phyloP scores from a whole-genome alignment of 2,888 invertebrate genomes.

The Trachelus tabidus region DNA sequence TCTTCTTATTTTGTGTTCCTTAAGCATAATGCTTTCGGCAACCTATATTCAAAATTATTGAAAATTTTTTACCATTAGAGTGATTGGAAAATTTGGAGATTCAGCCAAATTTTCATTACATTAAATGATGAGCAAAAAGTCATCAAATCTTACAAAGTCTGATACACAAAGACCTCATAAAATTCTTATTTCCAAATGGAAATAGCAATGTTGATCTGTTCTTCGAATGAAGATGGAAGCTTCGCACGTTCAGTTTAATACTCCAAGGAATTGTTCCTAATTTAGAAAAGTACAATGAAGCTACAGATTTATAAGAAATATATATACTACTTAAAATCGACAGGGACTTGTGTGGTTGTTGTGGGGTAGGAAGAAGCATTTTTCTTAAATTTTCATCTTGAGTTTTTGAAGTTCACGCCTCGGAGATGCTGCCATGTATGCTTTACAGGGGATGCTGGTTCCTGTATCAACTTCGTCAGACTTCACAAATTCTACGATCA shows the following conservation, averaged over 20 bases:
- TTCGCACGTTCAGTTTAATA: neutral
- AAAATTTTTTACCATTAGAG: neutral
- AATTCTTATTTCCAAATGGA: neutral
- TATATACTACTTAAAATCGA: slow-evolving; percentile 48
- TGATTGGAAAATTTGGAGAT: too few species aligned
- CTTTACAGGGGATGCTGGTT: slow-evolving; percentile 55
- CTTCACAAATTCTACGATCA: slow-evolving; percentile 59
- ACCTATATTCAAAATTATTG: neutral
- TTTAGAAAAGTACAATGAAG: neutral
- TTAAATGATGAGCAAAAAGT: neutral
- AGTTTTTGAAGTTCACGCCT: neutral
- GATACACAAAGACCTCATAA: neutral
- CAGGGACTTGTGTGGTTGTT: slow-evolving; percentile 49
- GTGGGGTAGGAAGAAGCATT: slow-evolving; percentile 47
- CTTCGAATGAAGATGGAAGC: neutral
- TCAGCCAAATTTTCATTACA: neutral
- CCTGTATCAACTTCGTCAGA: slow-evolving; percentile 55
- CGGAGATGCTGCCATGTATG: neutral
- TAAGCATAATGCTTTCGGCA: neutral
- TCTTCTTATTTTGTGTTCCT: too few species aligned
- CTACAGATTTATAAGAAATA: slow-evolving; percentile 8
- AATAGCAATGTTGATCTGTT: neutral
- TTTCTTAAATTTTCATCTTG: neutral
- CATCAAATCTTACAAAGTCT: neutral
- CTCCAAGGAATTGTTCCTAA: neutral